Conservation (phyloP, 2,797 vertebrate species). For the Malacoraja senta region DNA sequence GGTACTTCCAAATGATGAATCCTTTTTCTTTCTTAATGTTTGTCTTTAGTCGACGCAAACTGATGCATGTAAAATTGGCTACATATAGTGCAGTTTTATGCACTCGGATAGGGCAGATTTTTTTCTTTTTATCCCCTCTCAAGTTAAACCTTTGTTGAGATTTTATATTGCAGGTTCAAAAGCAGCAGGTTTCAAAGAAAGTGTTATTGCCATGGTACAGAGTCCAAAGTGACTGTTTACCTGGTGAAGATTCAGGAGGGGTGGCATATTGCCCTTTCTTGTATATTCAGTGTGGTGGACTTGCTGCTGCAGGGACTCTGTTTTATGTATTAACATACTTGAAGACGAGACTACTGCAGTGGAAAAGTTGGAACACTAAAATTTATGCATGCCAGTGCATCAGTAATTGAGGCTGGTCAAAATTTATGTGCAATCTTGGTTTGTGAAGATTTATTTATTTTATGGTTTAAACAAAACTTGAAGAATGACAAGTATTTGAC, state of each 20-base stretch:
- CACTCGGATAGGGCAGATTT: constrained; percentile 61
- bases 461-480: constrained; percentile 71
- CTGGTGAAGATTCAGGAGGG: constrained; percentile 69
- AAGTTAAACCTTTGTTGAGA: constrained; percentile 49
- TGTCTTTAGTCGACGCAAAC: constrained; percentile 65
- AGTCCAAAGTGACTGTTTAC: constrained; percentile 63
- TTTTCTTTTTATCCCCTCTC: constrained; percentile 49
- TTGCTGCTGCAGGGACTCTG: constrained; percentile 66
- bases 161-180: constrained; percentile 66
- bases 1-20: constrained; percentile 73
- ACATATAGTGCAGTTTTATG: constrained; percentile 67
- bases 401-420: constrained; percentile 72
- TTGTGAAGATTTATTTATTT: constrained; percentile 73
- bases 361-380: constrained; percentile 46
- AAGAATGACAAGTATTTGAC: constrained; percentile 48
- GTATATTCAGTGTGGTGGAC: constrained; percentile 58
- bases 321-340: constrained; percentile 53
- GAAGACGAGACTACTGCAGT: constrained; percentile 71
- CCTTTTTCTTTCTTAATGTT: constrained; percentile 59
- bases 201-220: constrained; percentile 66
- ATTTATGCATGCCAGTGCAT: constrained; percentile 61
- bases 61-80: constrained; percentile 66
- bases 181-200: constrained; percentile 66
- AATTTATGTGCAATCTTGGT: constrained; percentile 75
- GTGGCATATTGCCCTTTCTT: constrained; percentile 61